A percentile compares a stretch with the other conserved stretches of the same genome.
phyloP scores from a whole-genome alignment of 1,140 invertebrate genomes.

The Eumeta japonica region DNA sequence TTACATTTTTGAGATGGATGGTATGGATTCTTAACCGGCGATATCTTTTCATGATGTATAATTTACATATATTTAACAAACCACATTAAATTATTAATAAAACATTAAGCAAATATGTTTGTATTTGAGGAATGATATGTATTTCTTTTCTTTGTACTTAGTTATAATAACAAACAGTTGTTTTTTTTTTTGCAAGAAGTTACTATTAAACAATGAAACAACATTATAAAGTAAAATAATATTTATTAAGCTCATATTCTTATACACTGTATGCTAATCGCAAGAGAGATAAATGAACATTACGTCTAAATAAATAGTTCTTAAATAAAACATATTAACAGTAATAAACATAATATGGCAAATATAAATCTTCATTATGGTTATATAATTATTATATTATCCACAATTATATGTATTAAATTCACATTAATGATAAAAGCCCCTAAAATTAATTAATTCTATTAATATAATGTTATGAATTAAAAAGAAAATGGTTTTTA shows the following conservation, averaged over 20 bases:
- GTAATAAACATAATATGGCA: conserved; percentile 16
- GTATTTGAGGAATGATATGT: too few relatives aligned
- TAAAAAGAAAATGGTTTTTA: neutral
- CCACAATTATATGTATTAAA: too few relatives aligned
- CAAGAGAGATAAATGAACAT: conserved; percentile 21
- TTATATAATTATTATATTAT: conserved; percentile 2
- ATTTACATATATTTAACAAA: neutral
- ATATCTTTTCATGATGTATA: too few relatives aligned
- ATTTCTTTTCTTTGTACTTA: too few relatives aligned
- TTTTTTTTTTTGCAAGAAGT: neutral
- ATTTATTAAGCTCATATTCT: conserved; percentile 50
- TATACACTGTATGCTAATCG: conserved; percentile 30
- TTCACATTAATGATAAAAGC: too few relatives aligned
- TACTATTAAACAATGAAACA: conserved; percentile 22
- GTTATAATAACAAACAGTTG: too few relatives aligned
- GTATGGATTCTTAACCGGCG: too few relatives aligned
- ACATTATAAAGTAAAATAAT: conserved; percentile 42
- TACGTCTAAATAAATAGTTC: conserved; percentile 45
- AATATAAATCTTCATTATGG: conserved; percentile 4
- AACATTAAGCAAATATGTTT: neutral
- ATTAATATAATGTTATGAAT: neutral
- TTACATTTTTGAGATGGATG: too few relatives aligned
- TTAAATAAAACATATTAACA: conserved; percentile 28
- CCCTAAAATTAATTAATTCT: neutral
- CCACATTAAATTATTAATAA: neutral